phyloP scores from a whole-genome alignment of 2,113 vertebrate genomes.

The Orthonyx spaldingii region DNA sequence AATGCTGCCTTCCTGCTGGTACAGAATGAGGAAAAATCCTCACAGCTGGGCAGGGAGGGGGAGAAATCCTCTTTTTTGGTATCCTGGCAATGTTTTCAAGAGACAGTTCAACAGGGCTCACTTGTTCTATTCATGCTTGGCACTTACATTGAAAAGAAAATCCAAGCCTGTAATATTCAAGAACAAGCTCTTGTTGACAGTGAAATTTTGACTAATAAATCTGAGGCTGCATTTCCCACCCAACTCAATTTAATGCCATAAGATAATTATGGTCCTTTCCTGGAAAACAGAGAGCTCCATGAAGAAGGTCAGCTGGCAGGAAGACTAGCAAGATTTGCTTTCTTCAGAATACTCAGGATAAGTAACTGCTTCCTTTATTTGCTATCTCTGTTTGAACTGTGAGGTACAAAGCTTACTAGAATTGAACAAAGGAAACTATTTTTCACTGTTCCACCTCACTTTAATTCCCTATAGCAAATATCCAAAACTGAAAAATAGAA shows the following conservation, averaged over 20 bases:
- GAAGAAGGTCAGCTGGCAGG: neutral
- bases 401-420: neutral
- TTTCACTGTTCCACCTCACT: neutral
- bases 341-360: neutral
- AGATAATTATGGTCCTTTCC: neutral
- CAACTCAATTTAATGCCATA: neutral
- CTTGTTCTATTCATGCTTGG: neutral
- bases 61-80: neutral
- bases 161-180: neutral
- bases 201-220: slow-evolving; percentile 18
- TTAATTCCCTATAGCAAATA: neutral
- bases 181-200: neutral
- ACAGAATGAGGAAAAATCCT: neutral
- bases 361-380: neutral
- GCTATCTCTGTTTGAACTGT: neutral
- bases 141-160: neutral
- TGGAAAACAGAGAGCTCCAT: neutral
- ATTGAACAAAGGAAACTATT: neutral
- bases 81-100: neutral
- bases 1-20: neutral
- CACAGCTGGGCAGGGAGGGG: neutral
- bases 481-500: neutral
- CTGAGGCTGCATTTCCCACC: neutral
- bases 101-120: rapidly evolving
- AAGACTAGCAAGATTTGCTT: neutral